Conservation (phyloP, 2,113 vertebrate genomes). For the Lophotis ruficrista region DNA sequence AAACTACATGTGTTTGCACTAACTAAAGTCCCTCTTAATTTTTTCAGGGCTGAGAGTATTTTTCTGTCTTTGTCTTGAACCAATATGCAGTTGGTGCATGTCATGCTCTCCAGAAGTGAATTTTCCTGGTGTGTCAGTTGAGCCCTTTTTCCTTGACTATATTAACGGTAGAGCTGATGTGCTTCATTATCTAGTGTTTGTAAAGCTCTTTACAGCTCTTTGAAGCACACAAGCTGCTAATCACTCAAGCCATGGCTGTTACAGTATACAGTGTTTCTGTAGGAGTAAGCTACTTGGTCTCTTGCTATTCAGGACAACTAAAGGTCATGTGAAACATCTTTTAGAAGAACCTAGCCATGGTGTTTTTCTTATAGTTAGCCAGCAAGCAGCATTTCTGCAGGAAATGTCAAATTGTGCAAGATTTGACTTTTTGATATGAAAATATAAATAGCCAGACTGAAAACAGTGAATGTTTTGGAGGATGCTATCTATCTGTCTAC, state of each 20-base stretch:
- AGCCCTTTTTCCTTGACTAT: neutral
- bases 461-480: neutral
- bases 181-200: neutral
- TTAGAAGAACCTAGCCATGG: neutral
- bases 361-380: neutral
- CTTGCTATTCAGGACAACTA: neutral
- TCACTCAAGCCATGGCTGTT: neutral
- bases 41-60: neutral
- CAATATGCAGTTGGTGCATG: neutral
- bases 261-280: neutral
- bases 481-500: neutral
- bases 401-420: neutral
- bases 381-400: neutral
- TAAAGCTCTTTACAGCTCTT: neutral
- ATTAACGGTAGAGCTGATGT: neutral
- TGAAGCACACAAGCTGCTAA: neutral
- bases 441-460: neutral
- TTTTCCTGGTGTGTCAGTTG: neutral
- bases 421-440: conserved; percentile 20
- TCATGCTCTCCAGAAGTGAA: neutral
- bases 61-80: neutral
- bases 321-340: neutral
- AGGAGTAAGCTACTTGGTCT: neutral
- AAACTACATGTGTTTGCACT: neutral
- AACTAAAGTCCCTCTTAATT: neutral